Evolutionary conservation across 2,888 invertebrate genomes (phyloP).

Genomic region (Papilio elwesi): DNA sequence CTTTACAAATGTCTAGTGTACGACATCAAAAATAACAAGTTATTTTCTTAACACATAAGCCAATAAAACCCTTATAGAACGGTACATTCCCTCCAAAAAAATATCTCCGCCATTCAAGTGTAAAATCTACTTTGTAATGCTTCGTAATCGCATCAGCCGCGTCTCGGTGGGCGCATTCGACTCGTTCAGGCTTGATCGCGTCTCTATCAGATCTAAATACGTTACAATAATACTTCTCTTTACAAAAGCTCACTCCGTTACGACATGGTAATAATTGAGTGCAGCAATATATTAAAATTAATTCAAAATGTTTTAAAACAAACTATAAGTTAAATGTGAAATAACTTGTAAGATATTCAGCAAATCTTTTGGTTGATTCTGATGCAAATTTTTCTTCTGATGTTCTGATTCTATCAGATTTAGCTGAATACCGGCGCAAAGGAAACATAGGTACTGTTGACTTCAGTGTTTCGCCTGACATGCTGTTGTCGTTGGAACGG

Average conservation of each 20-base stretch:
- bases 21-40: not conserved
- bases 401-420: too few species aligned
- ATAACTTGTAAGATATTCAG: too few species aligned
- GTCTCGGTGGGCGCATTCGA: conserved; percentile 40
- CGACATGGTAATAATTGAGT: conserved; percentile 5
- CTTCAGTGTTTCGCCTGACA: too few species aligned
- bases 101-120: conserved; percentile 49
- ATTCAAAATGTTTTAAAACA: not conserved
- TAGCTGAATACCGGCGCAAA: too few species aligned
- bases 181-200: conserved; percentile 43
- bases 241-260: conserved; percentile 38
- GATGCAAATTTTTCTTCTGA: too few species aligned
- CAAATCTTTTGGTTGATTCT: too few species aligned
- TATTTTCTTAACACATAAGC: not conserved
- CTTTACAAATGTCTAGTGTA: not conserved
- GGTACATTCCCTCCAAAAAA: conserved; percentile 41
- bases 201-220: conserved; percentile 17
- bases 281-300: not conserved
- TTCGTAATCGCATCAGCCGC: conserved; percentile 48
- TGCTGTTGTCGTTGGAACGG: too few species aligned
- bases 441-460: too few species aligned
- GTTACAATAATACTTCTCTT: conserved; percentile 39
- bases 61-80: conserved; percentile 29
- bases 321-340: not conserved
- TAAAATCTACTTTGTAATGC: conserved; percentile 53